These are phyloP conservation scores for Lycorma delicatula DNA, from an alignment of 1,140 invertebrate species.

Conservation along the genomic window DNA sequence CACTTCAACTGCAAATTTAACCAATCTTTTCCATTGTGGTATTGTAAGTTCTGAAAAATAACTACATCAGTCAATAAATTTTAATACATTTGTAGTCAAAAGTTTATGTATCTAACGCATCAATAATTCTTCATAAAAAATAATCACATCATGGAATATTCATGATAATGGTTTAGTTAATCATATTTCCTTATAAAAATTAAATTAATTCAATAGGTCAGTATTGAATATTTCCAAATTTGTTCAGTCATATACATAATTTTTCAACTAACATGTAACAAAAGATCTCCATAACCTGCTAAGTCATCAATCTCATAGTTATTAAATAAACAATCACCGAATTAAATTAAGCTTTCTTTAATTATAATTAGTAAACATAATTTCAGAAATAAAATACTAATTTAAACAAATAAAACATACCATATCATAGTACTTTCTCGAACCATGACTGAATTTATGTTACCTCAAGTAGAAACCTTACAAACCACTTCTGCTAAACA, in stretches of 20 bases:
- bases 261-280: not conserved
- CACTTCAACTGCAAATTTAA: too few relatives aligned
- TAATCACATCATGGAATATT: too few relatives aligned
- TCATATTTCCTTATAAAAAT: not conserved
- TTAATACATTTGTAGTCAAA: too few relatives aligned
- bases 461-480: too few relatives aligned
- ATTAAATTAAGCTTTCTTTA: not conserved
- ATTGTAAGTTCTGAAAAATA: too few relatives aligned
- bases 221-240: not conserved
- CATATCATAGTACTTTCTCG: constrained; percentile 97
- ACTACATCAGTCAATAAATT: too few relatives aligned
- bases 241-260: not conserved
- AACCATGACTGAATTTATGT: constrained; percentile 61
- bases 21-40: too few relatives aligned
- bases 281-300: not conserved
- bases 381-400: not conserved
- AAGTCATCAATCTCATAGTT: not conserved
- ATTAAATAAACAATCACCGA: not conserved
- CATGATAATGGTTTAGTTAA: too few relatives aligned
- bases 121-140: too few relatives aligned
- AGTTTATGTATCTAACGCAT: too few relatives aligned
- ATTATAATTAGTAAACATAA: not conserved
- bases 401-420: constrained; percentile 45
- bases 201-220: not conserved
- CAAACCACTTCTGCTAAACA: too few relatives aligned